phyloP scores from a whole-genome alignment of 2,797 vertebrate species.

The Squalus acanthias region DNA sequence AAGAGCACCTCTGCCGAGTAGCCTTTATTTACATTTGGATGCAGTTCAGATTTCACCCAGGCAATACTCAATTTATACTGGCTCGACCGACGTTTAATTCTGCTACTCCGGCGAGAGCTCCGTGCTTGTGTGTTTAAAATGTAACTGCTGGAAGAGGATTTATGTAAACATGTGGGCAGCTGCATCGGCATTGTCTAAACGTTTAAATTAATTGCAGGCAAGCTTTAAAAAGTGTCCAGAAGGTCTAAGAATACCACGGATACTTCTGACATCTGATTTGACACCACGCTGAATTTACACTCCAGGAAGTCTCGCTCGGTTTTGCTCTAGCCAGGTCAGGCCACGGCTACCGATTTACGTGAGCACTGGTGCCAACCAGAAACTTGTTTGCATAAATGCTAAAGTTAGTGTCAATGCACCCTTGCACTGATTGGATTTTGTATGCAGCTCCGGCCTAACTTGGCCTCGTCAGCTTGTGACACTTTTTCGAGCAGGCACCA shows the following conservation, averaged over 20 bases:
- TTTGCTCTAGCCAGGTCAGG: background rate
- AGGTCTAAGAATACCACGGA: background rate
- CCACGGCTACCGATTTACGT: background rate
- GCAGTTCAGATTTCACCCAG: background rate
- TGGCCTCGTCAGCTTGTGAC: background rate
- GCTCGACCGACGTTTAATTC: background rate
- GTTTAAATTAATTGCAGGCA: background rate
- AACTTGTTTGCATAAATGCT: background rate
- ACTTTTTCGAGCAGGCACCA: background rate
- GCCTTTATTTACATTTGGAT: background rate
- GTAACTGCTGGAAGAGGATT: no score
- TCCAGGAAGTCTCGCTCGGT: background rate
- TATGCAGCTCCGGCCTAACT: background rate
- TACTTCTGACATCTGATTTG: constrained; percentile 4
- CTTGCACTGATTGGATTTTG: background rate
- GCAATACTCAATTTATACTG: background rate
- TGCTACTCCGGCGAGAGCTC: background rate
- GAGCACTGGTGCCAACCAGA: background rate
- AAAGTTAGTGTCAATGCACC: background rate
- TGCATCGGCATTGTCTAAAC: background rate
- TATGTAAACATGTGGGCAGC: background rate
- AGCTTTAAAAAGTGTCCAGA: background rate
- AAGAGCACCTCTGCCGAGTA: background rate
- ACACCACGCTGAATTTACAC: background rate
- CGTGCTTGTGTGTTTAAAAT: background rate